These are phyloP conservation scores for Eulithis prunata DNA, from an alignment of 2,888 invertebrate species.

Conservation along the genomic window DNA sequence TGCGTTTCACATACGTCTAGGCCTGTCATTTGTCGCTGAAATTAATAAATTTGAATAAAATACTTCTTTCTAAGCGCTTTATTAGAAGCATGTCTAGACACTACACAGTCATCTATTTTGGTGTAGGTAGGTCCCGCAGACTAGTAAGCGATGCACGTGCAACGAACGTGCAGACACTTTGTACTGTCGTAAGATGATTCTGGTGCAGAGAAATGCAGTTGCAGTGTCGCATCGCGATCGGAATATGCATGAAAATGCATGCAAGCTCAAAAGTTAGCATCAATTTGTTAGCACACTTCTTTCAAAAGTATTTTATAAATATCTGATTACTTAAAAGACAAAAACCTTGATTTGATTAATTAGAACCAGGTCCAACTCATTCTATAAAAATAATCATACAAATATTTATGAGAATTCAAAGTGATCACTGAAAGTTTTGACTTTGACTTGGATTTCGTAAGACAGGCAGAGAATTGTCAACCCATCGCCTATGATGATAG, in stretches of 20 bases:
- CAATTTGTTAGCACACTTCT: too few species aligned
- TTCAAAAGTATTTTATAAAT: too few species aligned
- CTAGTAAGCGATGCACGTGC: slow-evolving; percentile 42
- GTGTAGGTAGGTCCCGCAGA: slow-evolving; percentile 40
- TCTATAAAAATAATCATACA: too few species aligned
- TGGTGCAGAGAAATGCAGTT: slow-evolving; percentile 5
- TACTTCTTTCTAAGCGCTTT: slow-evolving; percentile 37
- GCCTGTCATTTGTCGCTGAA: slow-evolving; percentile 10
- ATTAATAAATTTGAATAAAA: slow-evolving; percentile 36
- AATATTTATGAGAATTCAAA: too few species aligned
- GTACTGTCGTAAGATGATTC: slow-evolving; percentile 35
- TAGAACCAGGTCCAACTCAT: too few species aligned
- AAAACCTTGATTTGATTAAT: too few species aligned
- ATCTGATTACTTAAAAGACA: too few species aligned
- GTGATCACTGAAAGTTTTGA: too few species aligned
- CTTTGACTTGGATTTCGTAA: too few species aligned
- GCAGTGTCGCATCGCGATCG: slow-evolving; percentile 13
- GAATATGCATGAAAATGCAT: not conserved
- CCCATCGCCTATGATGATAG: too few species aligned
- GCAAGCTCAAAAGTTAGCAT: too few species aligned
- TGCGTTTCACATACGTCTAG: slow-evolving; percentile 6
- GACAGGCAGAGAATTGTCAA: too few species aligned
- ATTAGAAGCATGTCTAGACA: slow-evolving; percentile 42
- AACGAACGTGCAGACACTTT: slow-evolving; percentile 42
- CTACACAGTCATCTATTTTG: slow-evolving; percentile 45